Evolutionary conservation across 1,140 invertebrate genomes (phyloP), one percentile per base, ranked within the genome.

Genomic region (Halesus radiatus): DNA sequence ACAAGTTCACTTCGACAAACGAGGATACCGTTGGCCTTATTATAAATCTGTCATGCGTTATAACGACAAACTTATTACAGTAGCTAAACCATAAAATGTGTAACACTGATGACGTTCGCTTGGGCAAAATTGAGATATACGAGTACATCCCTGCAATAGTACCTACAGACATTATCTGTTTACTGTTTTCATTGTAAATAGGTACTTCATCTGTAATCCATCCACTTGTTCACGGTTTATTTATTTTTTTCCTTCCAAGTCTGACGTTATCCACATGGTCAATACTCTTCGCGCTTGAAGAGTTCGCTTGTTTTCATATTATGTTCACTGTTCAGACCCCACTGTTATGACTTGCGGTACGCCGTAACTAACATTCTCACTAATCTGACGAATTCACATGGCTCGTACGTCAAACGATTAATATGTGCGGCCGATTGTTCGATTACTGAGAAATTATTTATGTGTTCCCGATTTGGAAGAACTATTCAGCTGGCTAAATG

Each of bases 381-480:
- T 66, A 13, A 10, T 15, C 62, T 66, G 60, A 23, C 60, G 20
- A 23, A 66, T 64, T 66, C 62, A 66, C 62, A 29, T 66, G 22
- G 29, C 37, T 45, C 10, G 37, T 45, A 45, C 37, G 37, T 45
- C 37, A 45, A 45, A 45, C 13, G 32, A 66, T 29, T 66, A 66
- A 66, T 26, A 66, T 66, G 26, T 26, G 62, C 29, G 29, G 15
- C 10, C 62, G 26, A 66, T 66, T 66, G 62, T 66, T 66, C 26
- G 62, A 66, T 66, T 66, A 66, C 62, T 7, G 62, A 66, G 62
- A 66, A 66, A 66, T 66, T 29, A 60, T 60, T 8, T 66, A 66
- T 29, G 62, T 60, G 29, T 66, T 66, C 62, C 62, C 62, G 23
- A 26, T 66, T 29, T 16, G 62, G 23, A 10, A 3, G 4, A 26